These are phyloP conservation scores for Andrena trimmerana DNA, from an alignment of 2,888 invertebrate species.

Conservation along the genomic window DNA sequence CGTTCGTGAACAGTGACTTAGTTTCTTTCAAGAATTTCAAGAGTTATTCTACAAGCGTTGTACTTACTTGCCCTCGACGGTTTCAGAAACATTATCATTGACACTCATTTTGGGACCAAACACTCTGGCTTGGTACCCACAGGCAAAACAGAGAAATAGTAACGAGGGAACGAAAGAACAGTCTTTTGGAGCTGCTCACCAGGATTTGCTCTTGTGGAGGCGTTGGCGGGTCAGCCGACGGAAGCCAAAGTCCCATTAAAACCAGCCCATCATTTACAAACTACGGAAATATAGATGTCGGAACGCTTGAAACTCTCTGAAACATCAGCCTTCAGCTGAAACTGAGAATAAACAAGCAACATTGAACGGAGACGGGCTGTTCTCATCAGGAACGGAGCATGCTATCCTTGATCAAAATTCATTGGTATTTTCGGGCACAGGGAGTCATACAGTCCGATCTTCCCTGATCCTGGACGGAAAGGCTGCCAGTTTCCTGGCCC, in stretches of 20 bases:
- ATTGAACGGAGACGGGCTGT: constrained; percentile 8
- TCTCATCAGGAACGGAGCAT: constrained; percentile 58
- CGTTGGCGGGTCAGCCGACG: constrained; percentile 66
- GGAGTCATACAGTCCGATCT: constrained; percentile 53
- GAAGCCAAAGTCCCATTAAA: constrained; percentile 22
- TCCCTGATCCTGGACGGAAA: constrained; percentile 67
- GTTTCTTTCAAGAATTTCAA: neutral
- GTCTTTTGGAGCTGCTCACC: neutral
- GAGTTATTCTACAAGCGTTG: neutral
- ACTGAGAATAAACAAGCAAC: neutral
- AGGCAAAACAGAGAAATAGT: neutral
- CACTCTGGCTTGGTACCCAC: neutral
- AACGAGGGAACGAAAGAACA: neutral
- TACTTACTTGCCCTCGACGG: neutral
- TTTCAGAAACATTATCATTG: neutral
- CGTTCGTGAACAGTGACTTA: neutral
- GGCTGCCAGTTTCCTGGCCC: constrained; percentile 54
- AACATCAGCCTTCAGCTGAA: neutral
- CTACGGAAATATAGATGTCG: constrained; percentile 65
- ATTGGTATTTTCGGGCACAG: constrained; percentile 56
- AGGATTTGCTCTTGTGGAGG: constrained; percentile 64
- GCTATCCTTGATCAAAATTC: constrained; percentile 51
- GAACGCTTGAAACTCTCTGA: constrained; percentile 45
- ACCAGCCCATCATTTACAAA: constrained; percentile 12
- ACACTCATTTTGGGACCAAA: neutral